phyloP scores from a whole-genome alignment of 2,113 vertebrate genomes.

The Odobenus rosmarus region DNA sequence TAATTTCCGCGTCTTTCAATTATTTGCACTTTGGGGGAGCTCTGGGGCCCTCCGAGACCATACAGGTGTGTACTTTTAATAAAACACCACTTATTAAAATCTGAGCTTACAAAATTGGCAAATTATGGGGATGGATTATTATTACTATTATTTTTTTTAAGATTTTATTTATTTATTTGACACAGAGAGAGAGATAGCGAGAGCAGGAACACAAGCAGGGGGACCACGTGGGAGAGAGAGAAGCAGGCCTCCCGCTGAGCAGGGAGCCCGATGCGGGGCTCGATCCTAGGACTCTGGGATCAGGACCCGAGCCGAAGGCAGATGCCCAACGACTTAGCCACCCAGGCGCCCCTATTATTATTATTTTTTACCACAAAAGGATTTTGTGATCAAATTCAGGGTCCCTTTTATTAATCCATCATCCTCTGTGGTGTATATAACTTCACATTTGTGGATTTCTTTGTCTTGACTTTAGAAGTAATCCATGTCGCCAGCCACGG shows the following conservation, averaged over 20 bases:
- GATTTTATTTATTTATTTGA: no score
- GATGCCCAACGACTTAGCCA: no score
- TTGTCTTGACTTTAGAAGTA: neutral
- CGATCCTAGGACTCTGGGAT: no score
- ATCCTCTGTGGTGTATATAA: neutral
- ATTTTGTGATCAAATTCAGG: slow-evolving; percentile 7
- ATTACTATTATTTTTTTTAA: no score
- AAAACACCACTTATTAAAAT: slow-evolving; percentile 25
- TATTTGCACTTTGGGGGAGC: neutral
- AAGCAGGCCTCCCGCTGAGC: no score
- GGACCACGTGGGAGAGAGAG: no score
- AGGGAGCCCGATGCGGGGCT: no score
- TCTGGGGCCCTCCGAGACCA: neutral
- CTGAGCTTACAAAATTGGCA: neutral
- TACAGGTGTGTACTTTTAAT: slow-evolving; percentile 32
- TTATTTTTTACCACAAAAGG: neutral
- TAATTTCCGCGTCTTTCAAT: neutral
- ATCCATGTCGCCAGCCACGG: neutral
- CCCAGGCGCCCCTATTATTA: no score
- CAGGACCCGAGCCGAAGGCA: no score
- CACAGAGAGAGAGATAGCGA: no score
- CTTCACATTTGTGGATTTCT: neutral
- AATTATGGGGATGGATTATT: neutral
- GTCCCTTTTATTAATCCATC: neutral
- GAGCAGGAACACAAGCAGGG: no score